Evolutionary conservation across 2,888 invertebrate genomes (phyloP).

Genomic region (Emesis russula): DNA sequence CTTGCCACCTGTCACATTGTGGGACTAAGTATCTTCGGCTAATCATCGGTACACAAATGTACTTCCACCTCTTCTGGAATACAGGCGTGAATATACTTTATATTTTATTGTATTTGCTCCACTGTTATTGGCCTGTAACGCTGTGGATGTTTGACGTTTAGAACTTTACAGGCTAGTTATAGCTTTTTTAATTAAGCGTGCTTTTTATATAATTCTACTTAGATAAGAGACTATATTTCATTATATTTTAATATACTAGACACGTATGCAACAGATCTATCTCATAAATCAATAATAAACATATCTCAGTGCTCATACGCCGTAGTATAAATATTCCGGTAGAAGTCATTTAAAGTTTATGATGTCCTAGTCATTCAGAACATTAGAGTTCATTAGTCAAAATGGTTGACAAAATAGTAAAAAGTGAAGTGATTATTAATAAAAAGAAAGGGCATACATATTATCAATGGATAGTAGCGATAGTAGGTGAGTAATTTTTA

Average conservation of each 20-base stretch:
- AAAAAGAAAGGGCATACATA: slow-evolving; percentile 13
- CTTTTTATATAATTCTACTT: background rate
- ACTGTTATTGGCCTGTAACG: no score
- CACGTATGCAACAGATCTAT: background rate
- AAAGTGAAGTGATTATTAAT: background rate
- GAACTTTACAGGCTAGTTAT: no score
- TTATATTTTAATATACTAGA: background rate
- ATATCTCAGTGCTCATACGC: background rate
- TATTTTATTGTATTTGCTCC: no score
- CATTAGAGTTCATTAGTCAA: background rate
- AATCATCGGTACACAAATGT: no score
- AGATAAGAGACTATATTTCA: background rate
- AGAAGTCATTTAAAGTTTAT: background rate
- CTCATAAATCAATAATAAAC: background rate
- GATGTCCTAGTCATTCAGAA: background rate
- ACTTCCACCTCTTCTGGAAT: no score
- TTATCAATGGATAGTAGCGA: slow-evolving; percentile 21
- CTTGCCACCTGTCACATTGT: no score
- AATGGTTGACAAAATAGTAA: background rate
- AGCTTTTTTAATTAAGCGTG: no score
- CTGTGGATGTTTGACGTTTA: no score
- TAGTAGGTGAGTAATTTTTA: slow-evolving; percentile 23
- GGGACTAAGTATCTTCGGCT: no score
- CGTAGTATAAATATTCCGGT: background rate
- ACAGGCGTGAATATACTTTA: no score